These are phyloP conservation scores for Hyperoplus immaculatus DNA, from an alignment of 2,797 vertebrate species.

Conservation along the genomic window DNA sequence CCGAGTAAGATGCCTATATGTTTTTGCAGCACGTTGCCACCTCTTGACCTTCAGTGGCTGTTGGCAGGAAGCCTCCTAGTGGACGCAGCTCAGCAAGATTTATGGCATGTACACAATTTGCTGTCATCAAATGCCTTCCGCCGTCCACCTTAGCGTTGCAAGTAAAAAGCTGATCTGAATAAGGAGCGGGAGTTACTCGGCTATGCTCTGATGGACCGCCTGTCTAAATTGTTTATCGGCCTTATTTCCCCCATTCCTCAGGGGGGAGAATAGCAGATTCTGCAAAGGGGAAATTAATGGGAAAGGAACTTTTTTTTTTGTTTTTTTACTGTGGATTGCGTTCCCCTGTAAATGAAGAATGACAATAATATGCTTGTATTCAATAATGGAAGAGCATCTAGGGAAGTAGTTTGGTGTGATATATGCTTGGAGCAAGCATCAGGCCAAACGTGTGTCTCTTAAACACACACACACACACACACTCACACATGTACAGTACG, in stretches of 20 bases:
- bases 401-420: constrained; percentile 56
- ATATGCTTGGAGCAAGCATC: constrained; percentile 35
- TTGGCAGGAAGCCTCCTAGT: constrained; percentile 21
- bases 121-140: constrained; percentile 30
- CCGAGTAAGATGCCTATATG: neutral
- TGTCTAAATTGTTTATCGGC: constrained; percentile 65
- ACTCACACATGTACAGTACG: too few relatives aligned
- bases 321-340: constrained; percentile 24
- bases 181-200: constrained; percentile 37
- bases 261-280: constrained; percentile 41
- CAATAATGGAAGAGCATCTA: constrained; percentile 62
- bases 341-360: constrained; percentile 64
- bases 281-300: constrained; percentile 57
- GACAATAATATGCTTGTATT: constrained; percentile 67
- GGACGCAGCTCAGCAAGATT: constrained; percentile 44
- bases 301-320: constrained; percentile 46
- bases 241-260: constrained; percentile 56
- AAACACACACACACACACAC: too few relatives aligned
- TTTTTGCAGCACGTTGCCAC: neutral
- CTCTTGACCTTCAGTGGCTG: neutral
- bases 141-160: constrained; percentile 26
- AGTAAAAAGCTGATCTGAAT: constrained; percentile 60
- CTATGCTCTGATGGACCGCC: constrained; percentile 60
- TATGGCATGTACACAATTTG: constrained; percentile 6
- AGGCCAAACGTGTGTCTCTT: constrained; percentile 16